Evolutionary conservation across 2,797 vertebrate species (phyloP), one percentile per base, ranked within the genome.

Genomic region (Cephalopachus bancanus): DNA sequence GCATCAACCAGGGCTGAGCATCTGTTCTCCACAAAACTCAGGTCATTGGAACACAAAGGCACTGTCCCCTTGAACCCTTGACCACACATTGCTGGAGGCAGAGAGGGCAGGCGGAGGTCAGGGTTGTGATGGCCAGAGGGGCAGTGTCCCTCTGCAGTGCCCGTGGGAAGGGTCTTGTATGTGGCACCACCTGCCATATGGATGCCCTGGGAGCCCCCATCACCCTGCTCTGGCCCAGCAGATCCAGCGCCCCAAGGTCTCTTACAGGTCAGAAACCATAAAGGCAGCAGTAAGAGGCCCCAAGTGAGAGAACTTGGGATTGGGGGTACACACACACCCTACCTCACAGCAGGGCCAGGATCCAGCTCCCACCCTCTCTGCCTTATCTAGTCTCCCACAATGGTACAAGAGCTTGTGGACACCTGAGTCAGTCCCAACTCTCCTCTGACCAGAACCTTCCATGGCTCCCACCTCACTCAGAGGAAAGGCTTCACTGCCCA

Each of bases 351-450:
- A 11, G 22, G 3, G 57, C 10, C 33, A 3, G 8, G 33, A 49
- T 76, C 4, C 16, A 1, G 33, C 0, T 33, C 51, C 28, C 28
- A 26, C 4, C 19, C 67, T 10, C 0, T 14, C 1, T 55, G 24
- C n/a, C 59, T 16, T 20, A 1, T 57, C 71, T 79, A 9, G 44
- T 22, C 49, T 71, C 62, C 30, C 69, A 8, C 10, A 12, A 53
- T 22, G 6, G 12, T 65, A 91, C 71, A 44, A 59, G 72, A 84
- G 1, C 83, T 51, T 6, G 3, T 55, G 12, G 59, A 24, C 30
- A 24, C 33, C 51, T 9, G 26, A 60, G 59, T 51, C 14, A 53
- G 26, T 17, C 7, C 26, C 0, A 0, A 69, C 51, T 30, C 3
- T 15, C 19, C 51, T 16, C n/a, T 5, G 51, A 30, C 49, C 55